Base-by-base conservation (phyloP, 2,113 vertebrate species). In the Psophia crepitans region DNA sequence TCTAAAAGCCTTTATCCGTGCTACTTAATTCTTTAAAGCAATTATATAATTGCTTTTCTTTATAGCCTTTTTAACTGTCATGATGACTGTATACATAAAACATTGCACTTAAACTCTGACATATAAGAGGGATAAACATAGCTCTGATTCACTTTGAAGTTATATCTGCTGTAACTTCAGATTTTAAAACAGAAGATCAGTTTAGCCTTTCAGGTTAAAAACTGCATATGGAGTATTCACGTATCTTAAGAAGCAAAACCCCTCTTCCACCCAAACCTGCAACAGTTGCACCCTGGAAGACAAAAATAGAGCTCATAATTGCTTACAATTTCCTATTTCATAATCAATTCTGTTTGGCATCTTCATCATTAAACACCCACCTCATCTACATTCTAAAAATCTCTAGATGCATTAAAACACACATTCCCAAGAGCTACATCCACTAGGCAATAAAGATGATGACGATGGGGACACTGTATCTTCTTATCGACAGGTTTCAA, bases 51-150 rank as follows among this genome's bases (percentile, higher is more conserved):
- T 98, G 97, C 96, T 98, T 98, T 98, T 96, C 95, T 98, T 97
- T 96, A 96, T 53, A 96, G 96, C 90, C 97, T 98, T 98, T 98
- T 98, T 97, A 98, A 98, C 97, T 98, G 98, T 97, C 97, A 96
- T 92, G 96, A 98, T 97, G 97, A 98, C 84, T 97, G 95, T 98
- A 98, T 98, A 98, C 88, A 97, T 97, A 98, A 98, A 98, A 98
- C 97, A 98, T 69, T 94, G 96, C 91, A 97, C 96, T 98, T 98
- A 97, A 98, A 98, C 96, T 98, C 94, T 98, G 97, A 98, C 98
- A 98, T 95, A 93, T 90, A 97, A 98, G 96, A 97, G 90, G 92
- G 93, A 98, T 97, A 97, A 98, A 98, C 97, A 98, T 86, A 97
- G 92, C 97, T 97, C 89, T 94, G 97, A 91, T 96, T 97, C 96